phyloP scores from a whole-genome alignment of 2,888 invertebrate species.

The Diogma glabrata region DNA sequence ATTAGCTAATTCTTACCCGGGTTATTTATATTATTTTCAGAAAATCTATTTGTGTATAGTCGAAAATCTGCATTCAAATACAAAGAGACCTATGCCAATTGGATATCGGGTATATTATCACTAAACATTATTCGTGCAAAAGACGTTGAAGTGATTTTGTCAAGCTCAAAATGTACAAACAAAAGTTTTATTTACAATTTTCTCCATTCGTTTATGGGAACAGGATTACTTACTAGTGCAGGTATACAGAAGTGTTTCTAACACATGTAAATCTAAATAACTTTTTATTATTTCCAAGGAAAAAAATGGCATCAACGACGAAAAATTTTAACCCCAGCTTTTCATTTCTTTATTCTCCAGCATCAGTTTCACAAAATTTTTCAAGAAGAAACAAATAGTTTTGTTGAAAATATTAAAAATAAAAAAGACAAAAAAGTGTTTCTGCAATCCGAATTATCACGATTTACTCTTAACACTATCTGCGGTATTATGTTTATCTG shows the following conservation, averaged over 20 bases:
- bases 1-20: no score
- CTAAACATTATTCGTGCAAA: slow-evolving; percentile 37
- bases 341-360: slow-evolving; percentile 48
- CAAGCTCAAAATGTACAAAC: slow-evolving; percentile 39
- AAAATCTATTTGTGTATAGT: no score
- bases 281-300: no score
- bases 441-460: slow-evolving; percentile 23
- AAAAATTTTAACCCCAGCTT: slow-evolving; percentile 50
- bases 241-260: no score
- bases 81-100: background rate
- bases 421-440: background rate
- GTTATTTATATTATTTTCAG: no score
- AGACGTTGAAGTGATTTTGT: slow-evolving; percentile 41
- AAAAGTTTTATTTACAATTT: slow-evolving; percentile 40
- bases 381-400: background rate
- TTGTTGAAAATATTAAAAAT: background rate
- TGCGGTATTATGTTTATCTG: no score
- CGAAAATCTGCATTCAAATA: background rate
- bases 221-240: slow-evolving; percentile 35
- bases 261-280: no score
- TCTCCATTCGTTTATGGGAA: slow-evolving; percentile 39
- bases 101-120: slow-evolving; percentile 15
- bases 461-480: slow-evolving; percentile 51
- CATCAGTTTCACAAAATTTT: background rate
- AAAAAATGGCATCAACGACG: slow-evolving; percentile 47